Conservation (phyloP, 2,113 vertebrate species). For the Meleagris gallopavo region DNA sequence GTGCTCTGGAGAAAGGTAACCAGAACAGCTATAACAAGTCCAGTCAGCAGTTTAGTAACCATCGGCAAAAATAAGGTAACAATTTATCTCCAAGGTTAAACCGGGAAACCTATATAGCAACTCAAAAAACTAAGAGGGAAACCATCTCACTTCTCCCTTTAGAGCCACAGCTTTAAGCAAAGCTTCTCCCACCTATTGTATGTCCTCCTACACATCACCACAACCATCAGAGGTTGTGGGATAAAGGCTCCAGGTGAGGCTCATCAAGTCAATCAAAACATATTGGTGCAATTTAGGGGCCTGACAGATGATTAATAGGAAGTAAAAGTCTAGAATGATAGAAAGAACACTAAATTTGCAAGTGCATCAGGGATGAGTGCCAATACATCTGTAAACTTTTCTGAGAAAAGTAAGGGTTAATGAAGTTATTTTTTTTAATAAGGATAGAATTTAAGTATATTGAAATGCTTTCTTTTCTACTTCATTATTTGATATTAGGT, state of each 20-base stretch:
- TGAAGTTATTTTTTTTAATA: neutral
- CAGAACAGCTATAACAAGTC: neutral
- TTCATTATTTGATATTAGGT: neutral
- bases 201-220: neutral
- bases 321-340: neutral
- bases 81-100: neutral
- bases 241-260: neutral
- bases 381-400: neutral
- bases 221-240: neutral
- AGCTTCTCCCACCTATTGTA: neutral
- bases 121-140: neutral
- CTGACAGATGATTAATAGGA: neutral
- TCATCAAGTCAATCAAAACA: neutral
- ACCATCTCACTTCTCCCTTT: neutral
- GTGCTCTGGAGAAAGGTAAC: neutral
- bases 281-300: neutral
- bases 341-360: neutral
- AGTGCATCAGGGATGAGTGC: neutral
- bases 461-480: neutral
- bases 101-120: neutral
- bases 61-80: neutral
- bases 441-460: neutral
- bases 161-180: neutral
- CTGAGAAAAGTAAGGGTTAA: neutral
- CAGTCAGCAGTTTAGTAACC: neutral